These are phyloP conservation scores for Peromyscus attwateri DNA, from an alignment of 2,797 vertebrate genomes.

Conservation along the genomic window DNA sequence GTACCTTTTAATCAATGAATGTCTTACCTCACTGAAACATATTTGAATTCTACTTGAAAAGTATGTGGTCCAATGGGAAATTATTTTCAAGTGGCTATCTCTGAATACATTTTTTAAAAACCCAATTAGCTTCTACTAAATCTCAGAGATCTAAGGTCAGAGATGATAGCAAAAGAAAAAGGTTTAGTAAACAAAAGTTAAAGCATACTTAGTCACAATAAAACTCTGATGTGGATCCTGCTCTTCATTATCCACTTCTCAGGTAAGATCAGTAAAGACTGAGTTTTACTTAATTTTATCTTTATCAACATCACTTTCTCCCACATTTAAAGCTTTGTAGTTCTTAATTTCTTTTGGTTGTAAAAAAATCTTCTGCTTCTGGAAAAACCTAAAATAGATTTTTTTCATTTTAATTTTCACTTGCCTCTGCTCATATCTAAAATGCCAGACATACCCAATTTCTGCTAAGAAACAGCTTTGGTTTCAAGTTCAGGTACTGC, in stretches of 20 bases:
- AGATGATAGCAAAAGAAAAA: constrained; percentile 44
- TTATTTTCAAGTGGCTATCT: constrained; percentile 59
- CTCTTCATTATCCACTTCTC: constrained; percentile 10
- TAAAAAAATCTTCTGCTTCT: constrained; percentile 16
- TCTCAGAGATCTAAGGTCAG: constrained; percentile 53
- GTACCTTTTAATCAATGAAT: constrained; percentile 9
- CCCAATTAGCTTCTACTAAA: constrained; percentile 28
- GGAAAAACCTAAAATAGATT: constrained; percentile 51
- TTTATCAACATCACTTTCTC: not conserved
- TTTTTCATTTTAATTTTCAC: constrained; percentile 54
- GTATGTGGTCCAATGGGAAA: constrained; percentile 42
- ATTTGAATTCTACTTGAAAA: constrained; percentile 59
- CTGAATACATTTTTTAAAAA: constrained; percentile 49
- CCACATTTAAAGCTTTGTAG: constrained; percentile 19
- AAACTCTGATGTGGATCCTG: not conserved
- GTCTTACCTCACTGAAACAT: constrained; percentile 34
- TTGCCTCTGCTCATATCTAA: not conserved
- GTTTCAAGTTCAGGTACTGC: constrained; percentile 51
- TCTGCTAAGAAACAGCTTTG: constrained; percentile 48
- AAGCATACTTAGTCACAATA: constrained; percentile 53
- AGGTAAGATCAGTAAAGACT: constrained; percentile 38
- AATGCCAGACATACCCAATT: constrained; percentile 3
- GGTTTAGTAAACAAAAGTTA: constrained; percentile 56
- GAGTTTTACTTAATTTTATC: constrained; percentile 52
- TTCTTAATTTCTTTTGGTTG: constrained; percentile 53